Base-by-base conservation (phyloP, 2,113 vertebrate species). In the Prolemur simus region DNA sequence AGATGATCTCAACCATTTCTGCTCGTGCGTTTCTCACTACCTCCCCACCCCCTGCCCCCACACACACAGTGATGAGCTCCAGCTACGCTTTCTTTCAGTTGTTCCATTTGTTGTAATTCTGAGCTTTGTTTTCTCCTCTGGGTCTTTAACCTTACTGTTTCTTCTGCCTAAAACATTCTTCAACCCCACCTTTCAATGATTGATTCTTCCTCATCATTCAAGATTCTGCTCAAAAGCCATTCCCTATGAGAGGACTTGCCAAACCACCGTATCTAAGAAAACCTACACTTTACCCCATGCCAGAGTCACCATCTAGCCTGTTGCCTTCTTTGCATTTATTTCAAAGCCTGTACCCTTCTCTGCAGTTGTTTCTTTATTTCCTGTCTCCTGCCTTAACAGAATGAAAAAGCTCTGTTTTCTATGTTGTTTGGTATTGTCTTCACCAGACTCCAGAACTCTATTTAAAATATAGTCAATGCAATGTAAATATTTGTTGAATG, bases 191-290 rank as follows among this genome's bases (percentile, higher is more conserved):
- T 87, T 56, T 82, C 83, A 81, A 25, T 27, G 17, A 27, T 13
- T 39, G 25, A 2, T 25, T 85, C 4, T 47, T 81, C 66, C 69
- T 74, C 52, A 37, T 21, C 14, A 39, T 14, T 32, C 3, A 64
- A 4, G 20, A 54, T 8, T 96, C 49, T 83, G 37, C 14, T 89
- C 34, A 91, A 87, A 96, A 91, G 32, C 4, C n/a, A 73, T 45
- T 74, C 60, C 32, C 21, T 66, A 2, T 4, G 8, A 68, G 4
- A 94, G 52, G 8, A 56, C 21, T 69, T 68, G 23, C 27, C 37
- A 89, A 80, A 85, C 17, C 15, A 69, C 8, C 0, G 4, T 32
- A 39, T 69, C n/a, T 76, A 56, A 69, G 47, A 34, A 66, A 37
- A 34, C 4, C 25, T 49, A 8, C 3, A 63, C 3, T 42, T 6